A percentile compares a stretch with the other conserved stretches of the same genome.
phyloP scores from a whole-genome alignment of 2,888 invertebrate genomes.

The Myopa tessellatipennis region DNA sequence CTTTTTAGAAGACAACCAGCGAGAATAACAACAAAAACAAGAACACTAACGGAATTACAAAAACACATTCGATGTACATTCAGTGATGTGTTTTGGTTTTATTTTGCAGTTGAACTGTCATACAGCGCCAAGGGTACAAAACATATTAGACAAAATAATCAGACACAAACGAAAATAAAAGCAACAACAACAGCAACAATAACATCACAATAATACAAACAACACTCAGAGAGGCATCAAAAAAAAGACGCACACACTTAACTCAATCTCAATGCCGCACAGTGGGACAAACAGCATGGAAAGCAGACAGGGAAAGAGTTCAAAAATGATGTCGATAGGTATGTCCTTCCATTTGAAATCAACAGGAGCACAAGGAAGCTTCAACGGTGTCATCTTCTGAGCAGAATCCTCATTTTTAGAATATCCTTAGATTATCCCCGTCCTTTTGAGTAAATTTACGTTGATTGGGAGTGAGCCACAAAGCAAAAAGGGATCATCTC shows the following conservation, averaged over 20 bases:
- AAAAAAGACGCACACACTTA: background rate
- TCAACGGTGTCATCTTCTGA: too few species aligned
- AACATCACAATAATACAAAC: background rate
- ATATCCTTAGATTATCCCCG: too few species aligned
- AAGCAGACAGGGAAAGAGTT: background rate
- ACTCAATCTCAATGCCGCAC: background rate
- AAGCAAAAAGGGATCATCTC: too few species aligned
- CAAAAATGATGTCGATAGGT: background rate
- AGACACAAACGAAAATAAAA: conserved; percentile 36
- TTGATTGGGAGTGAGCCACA: too few species aligned
- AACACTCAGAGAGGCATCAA: background rate
- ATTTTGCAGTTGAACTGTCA: conserved; percentile 35
- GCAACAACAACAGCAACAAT: conserved; percentile 4
- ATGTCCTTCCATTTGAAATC: background rate
- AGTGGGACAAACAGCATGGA: background rate
- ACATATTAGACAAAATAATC: conserved; percentile 40
- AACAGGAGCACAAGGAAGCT: too few species aligned
- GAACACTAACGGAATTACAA: conserved; percentile 8
- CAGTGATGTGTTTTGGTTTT: conserved; percentile 20
- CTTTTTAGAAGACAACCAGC: conserved; percentile 7
- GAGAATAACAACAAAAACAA: conserved; percentile 4
- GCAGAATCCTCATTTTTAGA: too few species aligned
- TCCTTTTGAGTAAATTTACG: too few species aligned
- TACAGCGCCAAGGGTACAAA: conserved; percentile 22
- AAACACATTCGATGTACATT: background rate